These are phyloP conservation scores for Mythimna vitellina DNA, from an alignment of 2,888 invertebrate species.

Conservation along the genomic window DNA sequence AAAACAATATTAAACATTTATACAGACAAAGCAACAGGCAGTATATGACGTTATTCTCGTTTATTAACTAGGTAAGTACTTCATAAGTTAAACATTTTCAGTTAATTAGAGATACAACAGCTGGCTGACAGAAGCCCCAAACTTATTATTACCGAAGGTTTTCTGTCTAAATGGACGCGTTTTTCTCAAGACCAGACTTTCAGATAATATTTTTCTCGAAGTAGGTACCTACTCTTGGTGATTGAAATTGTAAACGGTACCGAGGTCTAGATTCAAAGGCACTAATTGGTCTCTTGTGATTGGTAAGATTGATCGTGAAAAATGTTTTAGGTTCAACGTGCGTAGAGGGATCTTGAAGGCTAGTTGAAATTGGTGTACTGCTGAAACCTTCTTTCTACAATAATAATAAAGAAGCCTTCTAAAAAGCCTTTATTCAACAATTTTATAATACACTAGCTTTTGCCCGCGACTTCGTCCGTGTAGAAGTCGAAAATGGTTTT, in stretches of 20 bases:
- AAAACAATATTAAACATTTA: neutral
- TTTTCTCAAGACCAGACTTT: conserved; percentile 8
- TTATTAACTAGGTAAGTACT: conserved; percentile 25
- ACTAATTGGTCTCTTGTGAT: conserved; percentile 24
- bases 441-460: no score
- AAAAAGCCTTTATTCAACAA: no score
- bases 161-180: conserved; percentile 11
- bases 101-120: conserved; percentile 45
- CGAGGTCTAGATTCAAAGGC: neutral
- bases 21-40: conserved; percentile 3
- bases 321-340: conserved; percentile 1
- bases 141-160: conserved; percentile 31
- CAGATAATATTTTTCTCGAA: conserved; percentile 20
- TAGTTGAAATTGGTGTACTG: neutral
- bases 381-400: no score
- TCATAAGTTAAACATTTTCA: conserved; percentile 31
- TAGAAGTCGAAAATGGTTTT: no score
- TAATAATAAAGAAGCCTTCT: no score
- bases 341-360: neutral
- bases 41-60: conserved; percentile 9
- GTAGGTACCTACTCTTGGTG: neutral
- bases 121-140: conserved; percentile 25
- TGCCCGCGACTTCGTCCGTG: no score
- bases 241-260: conserved; percentile 21
- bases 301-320: conserved; percentile 1